Base-by-base conservation (phyloP, 2,888 invertebrate genomes). In the Rhamnusium bicolor region DNA sequence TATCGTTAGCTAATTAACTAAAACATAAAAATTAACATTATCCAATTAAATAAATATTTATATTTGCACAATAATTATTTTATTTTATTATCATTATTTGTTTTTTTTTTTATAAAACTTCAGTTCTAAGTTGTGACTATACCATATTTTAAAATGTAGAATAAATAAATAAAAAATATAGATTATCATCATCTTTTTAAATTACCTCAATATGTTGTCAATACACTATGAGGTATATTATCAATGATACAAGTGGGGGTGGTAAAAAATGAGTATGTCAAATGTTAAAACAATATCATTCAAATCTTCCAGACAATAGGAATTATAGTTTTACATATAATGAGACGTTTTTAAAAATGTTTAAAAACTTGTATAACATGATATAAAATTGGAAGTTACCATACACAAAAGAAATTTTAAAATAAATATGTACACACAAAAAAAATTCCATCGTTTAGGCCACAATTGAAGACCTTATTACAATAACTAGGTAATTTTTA, bases 111-210 rank as follows among this genome's bases (percentile, higher is more conserved):
- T 40, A 40, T 40, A 40, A 40, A 40, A 40, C n/a, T 40, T 40
- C 40, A 40, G 40, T 40, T 40, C 40, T 40, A 40, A 40, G n/a
- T 40, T 40, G n/a, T 1, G 32, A 32, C 10, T 51, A 51, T 51
- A 51, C 16, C 24, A 53, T 53, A 53, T 53, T 51, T 18, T 18
- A 53, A 53, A 53, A 53, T n/a, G 24, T 53, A 53, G 12, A 53
- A 53, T 53, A 53, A 53, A 53, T 21, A 21, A 53, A 24, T 53
- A 40, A 40, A 40, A 53, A 19, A 53, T 53, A 53, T 53, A n/a
- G n/a, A 51, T 51, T 51, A 53, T 21, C 18, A 24, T n/a, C 19
- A 53, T 19, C 24, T 53, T 53, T 21, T 53, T 7, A n/a, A 53
- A 21, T 53, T 53, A 12, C 24, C 10, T 32, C 10, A n/a, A 4